These are phyloP conservation scores for Nasonia giraulti DNA, from an alignment of 1,140 invertebrate genomes.

Conservation along the genomic window DNA sequence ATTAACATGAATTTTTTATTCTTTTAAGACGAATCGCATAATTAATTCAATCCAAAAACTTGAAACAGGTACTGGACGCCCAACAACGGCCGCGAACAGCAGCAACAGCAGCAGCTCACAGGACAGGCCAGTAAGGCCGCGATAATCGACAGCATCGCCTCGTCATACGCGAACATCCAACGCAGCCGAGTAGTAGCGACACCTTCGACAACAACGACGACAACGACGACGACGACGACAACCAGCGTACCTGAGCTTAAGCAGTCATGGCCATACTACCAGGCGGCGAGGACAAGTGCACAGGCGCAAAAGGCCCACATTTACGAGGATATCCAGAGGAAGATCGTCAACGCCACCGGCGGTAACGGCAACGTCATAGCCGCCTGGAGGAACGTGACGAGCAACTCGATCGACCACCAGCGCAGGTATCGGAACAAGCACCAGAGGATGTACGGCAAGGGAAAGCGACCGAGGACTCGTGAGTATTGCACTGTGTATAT, in stretches of 20 bases:
- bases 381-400: conserved; percentile 56
- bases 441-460: conserved; percentile 64
- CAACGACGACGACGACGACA: conserved; percentile 9
- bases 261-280: conserved; percentile 60
- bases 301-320: conserved; percentile 65
- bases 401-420: conserved; percentile 58
- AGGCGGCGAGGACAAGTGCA: conserved; percentile 50
- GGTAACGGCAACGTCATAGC: not conserved
- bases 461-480: conserved; percentile 67
- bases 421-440: conserved; percentile 69
- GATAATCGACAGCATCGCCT: conserved; percentile 83
- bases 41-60: not conserved
- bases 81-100: conserved; percentile 56
- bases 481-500: conserved; percentile 54
- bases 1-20: too few relatives aligned
- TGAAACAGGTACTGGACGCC: conserved; percentile 68
- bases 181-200: conserved; percentile 60
- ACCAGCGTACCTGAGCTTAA: not conserved
- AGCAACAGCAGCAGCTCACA: conserved; percentile 50
- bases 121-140: conserved; percentile 78
- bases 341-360: conserved; percentile 57
- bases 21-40: too few relatives aligned
- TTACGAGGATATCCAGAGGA: conserved; percentile 67
- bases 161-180: conserved; percentile 75
- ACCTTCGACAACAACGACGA: conserved; percentile 48